phyloP scores from a whole-genome alignment of 2,113 vertebrate species.

The Naja naja region DNA sequence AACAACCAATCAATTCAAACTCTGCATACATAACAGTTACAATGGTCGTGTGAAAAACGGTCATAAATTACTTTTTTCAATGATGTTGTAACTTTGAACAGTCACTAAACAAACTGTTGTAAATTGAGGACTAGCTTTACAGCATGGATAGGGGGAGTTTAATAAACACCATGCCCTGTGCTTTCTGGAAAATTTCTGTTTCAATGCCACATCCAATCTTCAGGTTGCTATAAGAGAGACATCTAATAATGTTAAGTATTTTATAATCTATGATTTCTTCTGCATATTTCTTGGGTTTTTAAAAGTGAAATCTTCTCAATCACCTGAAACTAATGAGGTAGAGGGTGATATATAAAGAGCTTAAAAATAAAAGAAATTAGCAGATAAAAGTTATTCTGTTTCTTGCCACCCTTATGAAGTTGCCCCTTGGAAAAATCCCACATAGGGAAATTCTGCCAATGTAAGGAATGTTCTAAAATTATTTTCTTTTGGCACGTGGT shows the following conservation, averaged over 20 bases:
- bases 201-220: neutral
- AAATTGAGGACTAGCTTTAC: too few species aligned
- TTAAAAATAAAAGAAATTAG: neutral
- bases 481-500: neutral
- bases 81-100: too few species aligned
- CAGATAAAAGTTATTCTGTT: neutral
- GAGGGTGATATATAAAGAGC: neutral
- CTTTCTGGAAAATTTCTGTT: neutral
- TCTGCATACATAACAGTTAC: too few species aligned
- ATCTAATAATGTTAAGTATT: neutral
- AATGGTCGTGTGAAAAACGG: too few species aligned
- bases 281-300: neutral
- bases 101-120: too few species aligned
- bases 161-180: neutral
- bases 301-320: neutral
- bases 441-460: neutral
- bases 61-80: too few species aligned
- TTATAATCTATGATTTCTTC: neutral
- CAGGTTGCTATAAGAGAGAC: neutral
- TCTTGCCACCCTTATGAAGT: neutral
- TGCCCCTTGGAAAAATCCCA: neutral
- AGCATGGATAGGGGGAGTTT: neutral
- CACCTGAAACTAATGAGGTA: neutral
- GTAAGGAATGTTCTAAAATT: conserved; percentile 7
- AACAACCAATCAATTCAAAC: too few species aligned